Conservation (phyloP, 2,888 invertebrate species). For the Ceriagrion tenellum region DNA sequence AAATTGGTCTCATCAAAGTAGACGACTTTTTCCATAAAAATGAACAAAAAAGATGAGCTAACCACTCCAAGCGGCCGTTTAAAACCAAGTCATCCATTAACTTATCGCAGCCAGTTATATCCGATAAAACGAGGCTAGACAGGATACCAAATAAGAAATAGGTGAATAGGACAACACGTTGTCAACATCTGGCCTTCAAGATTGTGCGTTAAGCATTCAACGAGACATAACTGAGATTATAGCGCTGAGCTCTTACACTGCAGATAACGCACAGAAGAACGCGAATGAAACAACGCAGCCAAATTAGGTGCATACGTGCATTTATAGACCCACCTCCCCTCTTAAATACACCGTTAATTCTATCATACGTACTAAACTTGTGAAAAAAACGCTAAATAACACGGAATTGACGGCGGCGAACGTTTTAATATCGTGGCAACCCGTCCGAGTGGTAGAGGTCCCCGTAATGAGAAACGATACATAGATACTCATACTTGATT, state of each 20-base stretch:
- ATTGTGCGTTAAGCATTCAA: too few relatives aligned
- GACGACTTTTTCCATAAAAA: too few relatives aligned
- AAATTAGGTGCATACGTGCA: neutral
- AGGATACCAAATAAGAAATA: too few relatives aligned
- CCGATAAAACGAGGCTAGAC: too few relatives aligned
- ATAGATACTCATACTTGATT: neutral
- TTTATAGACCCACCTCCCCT: neutral
- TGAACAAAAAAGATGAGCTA: too few relatives aligned
- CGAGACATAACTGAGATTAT: too few relatives aligned
- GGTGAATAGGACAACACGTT: too few relatives aligned
- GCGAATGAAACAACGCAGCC: neutral
- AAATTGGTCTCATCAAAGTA: too few relatives aligned
- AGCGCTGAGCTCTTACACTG: too few relatives aligned
- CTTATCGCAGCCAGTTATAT: too few relatives aligned
- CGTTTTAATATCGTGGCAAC: neutral
- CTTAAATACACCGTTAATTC: neutral
- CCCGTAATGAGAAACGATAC: neutral
- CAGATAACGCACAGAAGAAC: neutral
- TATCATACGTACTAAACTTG: neutral
- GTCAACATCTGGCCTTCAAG: too few relatives aligned
- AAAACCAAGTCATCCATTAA: too few relatives aligned
- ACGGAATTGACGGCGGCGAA: neutral
- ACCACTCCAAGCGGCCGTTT: neutral
- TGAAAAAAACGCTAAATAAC: neutral
- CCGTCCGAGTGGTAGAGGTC: neutral